Conservation (phyloP, 2,113 vertebrate species). For the Austrofundulus limnaeus region DNA sequence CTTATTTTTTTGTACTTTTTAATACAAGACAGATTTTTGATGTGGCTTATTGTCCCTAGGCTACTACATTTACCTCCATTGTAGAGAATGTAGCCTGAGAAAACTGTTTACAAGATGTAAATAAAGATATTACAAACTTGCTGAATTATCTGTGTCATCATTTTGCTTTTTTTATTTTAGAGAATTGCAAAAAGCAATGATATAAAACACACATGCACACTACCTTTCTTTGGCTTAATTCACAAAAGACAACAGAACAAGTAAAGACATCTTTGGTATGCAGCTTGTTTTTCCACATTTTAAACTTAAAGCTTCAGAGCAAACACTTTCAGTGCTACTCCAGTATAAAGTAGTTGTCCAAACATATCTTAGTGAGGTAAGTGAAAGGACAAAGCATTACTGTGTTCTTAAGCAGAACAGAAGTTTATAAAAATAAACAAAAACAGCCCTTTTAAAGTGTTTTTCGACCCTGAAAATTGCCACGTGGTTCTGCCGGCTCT, state of each 20-base stretch:
- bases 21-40: conserved; percentile 36
- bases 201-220: neutral
- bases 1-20: conserved; percentile 52
- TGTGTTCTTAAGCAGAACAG: neutral
- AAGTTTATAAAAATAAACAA: conserved; percentile 4
- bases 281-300: too few species aligned
- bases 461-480: conserved; percentile 3
- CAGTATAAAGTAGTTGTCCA: conserved; percentile 18
- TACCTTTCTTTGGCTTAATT: neutral
- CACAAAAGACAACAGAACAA: neutral
- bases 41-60: conserved; percentile 35
- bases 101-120: conserved; percentile 66
- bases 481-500: neutral
- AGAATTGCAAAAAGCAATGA: neutral
- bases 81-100: conserved; percentile 51
- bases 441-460: neutral
- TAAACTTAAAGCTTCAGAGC: neutral
- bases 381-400: neutral
- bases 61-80: conserved; percentile 32
- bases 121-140: conserved; percentile 66
- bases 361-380: neutral
- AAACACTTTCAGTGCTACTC: neutral
- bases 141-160: conserved; percentile 24
- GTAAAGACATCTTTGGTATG: conserved; percentile 19
- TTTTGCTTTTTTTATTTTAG: conserved; percentile 52